Evolutionary conservation across 1,140 invertebrate species (phyloP).

Genomic region (Lordiphosa stackelbergi): DNA sequence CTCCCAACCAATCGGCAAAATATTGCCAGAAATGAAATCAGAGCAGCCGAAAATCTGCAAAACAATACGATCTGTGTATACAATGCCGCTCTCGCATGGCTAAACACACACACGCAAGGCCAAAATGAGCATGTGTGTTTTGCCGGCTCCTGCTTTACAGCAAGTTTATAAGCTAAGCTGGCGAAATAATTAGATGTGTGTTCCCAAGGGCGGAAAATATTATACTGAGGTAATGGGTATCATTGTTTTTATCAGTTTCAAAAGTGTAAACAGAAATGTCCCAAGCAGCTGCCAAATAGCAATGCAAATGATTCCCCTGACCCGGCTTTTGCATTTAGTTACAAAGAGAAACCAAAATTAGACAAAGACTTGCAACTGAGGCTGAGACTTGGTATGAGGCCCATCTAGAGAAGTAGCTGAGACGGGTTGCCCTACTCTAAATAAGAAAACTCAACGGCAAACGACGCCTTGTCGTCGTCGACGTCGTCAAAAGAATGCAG

Average conservation of each 20-base stretch:
- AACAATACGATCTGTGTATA: no score
- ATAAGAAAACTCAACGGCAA: constrained; percentile 56
- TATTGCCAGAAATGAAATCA: no score
- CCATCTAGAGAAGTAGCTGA: constrained; percentile 7
- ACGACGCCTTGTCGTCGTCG: constrained; percentile 11
- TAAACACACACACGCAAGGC: no score
- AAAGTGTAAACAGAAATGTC: constrained; percentile 3
- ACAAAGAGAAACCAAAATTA: constrained; percentile 66
- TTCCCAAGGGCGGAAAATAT: no score
- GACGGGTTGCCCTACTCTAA: constrained; percentile 45
- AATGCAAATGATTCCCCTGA: constrained; percentile 17
- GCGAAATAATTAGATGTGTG: no score
- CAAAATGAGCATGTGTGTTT: no score
- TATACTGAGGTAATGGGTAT: neutral
- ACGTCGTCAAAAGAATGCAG: constrained; percentile 69
- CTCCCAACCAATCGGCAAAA: no score
- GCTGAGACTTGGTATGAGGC: neutral
- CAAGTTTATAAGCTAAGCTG: no score
- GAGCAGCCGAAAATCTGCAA: no score
- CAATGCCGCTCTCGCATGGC: no score
- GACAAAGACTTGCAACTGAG: constrained; percentile 43
- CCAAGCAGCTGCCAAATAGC: constrained; percentile 21
- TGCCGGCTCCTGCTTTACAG: no score
- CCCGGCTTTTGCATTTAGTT: constrained; percentile 25
- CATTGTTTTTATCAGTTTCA: neutral